Evolutionary conservation across 1,140 invertebrate genomes (phyloP).

Genomic region (Eufriesea mexicana): DNA sequence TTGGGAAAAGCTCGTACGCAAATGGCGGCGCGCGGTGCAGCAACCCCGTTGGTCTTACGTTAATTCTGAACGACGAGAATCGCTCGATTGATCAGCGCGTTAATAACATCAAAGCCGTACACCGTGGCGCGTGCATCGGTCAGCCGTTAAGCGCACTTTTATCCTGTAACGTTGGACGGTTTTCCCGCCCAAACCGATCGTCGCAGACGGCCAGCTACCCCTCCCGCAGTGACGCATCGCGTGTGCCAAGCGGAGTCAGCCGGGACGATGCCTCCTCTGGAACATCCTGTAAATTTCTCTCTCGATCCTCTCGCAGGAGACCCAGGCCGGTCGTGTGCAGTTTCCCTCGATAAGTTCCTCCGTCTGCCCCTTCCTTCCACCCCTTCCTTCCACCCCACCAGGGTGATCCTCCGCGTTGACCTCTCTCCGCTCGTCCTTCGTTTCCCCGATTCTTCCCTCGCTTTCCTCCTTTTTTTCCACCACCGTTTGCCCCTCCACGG

Average conservation of each 20-base stretch:
- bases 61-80: background rate
- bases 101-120: conserved; percentile 32
- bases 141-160: conserved; percentile 59
- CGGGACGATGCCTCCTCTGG: conserved; percentile 60
- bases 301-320: conserved; percentile 42
- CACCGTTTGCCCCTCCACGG: no score
- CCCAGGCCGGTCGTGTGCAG: background rate
- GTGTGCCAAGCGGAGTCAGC: conserved; percentile 46
- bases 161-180: conserved; percentile 60
- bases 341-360: conserved; percentile 42
- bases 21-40: no score
- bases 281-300: conserved; percentile 73
- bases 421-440: conserved; percentile 29
- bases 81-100: conserved; percentile 19
- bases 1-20: background rate
- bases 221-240: conserved; percentile 51
- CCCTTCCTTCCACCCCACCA: conserved; percentile 27
- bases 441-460: conserved; percentile 51
- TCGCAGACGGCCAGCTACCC: conserved; percentile 39
- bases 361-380: background rate
- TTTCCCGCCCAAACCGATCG: conserved; percentile 65
- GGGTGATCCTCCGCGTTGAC: conserved; percentile 46
- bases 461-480: background rate
- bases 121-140: conserved; percentile 45
- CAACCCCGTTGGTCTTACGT: background rate